phyloP scores from a whole-genome alignment of 2,113 vertebrate species.

The Psophia crepitans region DNA sequence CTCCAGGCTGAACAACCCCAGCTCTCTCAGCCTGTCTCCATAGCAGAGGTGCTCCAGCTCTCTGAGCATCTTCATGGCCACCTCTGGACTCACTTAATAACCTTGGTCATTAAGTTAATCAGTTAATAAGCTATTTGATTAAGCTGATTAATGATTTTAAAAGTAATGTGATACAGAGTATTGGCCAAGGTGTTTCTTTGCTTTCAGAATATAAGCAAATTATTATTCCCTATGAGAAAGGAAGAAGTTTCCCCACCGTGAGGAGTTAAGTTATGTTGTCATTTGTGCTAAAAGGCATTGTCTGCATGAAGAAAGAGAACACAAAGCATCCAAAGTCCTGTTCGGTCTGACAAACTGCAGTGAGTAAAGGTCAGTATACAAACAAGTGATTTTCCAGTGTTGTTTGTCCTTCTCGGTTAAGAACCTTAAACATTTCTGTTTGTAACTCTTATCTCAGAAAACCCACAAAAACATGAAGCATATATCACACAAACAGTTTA shows the following conservation, averaged over 20 bases:
- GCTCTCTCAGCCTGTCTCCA: too few relatives aligned
- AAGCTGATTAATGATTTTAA: neutral
- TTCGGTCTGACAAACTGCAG: neutral
- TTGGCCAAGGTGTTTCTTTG: rapidly evolving
- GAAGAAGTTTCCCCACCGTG: neutral
- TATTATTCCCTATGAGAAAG: neutral
- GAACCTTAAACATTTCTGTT: neutral
- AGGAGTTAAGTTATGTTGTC: neutral
- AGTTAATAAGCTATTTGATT: neutral
- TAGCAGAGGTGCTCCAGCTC: too few relatives aligned
- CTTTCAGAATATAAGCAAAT: neutral
- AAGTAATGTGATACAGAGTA: neutral
- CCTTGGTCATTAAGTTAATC: neutral
- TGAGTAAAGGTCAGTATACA: neutral
- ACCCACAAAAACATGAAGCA: neutral
- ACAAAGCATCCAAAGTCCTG: neutral
- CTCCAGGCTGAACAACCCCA: too few relatives aligned
- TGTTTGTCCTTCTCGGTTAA: neutral
- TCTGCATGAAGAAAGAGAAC: neutral
- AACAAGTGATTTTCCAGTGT: neutral
- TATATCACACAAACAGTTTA: neutral
- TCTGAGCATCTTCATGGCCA: too few relatives aligned
- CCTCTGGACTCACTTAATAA: too few relatives aligned
- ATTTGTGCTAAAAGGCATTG: neutral
- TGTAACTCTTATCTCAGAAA: neutral